A percentile compares a stretch with the other conserved stretches of the same genome.
Evolutionary conservation across 2,888 invertebrate genomes (phyloP).

Genomic region (Rotaria magnacalcarata): DNA sequence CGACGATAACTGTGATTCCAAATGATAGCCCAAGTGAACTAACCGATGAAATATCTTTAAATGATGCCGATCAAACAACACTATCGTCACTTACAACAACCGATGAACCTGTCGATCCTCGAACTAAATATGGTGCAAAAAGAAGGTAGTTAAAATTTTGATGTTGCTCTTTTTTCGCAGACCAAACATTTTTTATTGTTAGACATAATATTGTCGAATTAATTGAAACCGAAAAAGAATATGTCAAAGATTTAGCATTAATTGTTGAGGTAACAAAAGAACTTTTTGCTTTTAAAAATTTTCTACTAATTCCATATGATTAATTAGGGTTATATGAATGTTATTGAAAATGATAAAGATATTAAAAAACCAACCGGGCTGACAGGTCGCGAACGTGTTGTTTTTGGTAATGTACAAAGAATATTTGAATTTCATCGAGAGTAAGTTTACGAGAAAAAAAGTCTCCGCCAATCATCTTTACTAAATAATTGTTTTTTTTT

Average conservation of each 20-base stretch:
- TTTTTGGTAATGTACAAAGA: conserved; percentile 92
- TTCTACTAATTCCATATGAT: neutral
- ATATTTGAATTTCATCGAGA: conserved; percentile 97
- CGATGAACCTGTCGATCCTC: neutral
- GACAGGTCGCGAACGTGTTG: conserved; percentile 76
- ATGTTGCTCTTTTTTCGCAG: neutral
- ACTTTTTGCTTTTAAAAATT: neutral
- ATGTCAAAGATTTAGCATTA: conserved; percentile 80
- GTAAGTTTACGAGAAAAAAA: conserved; percentile 64
- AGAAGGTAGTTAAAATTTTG: neutral
- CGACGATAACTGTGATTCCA: neutral
- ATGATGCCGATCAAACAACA: neutral
- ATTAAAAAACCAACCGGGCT: conserved; percentile 5
- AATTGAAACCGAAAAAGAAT: conserved; percentile 82
- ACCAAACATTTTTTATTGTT: neutral
- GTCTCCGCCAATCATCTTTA: neutral
- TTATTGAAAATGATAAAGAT: conserved; percentile 29
- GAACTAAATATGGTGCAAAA: conserved; percentile 30
- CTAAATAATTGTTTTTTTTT: conserved; percentile 48
- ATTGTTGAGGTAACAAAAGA: conserved; percentile 68
- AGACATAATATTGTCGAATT: conserved; percentile 80
- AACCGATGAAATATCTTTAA: neutral
- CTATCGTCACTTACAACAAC: neutral
- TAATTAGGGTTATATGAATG: conserved; percentile 19
- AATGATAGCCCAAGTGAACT: neutral